phyloP scores from a whole-genome alignment of 2,797 vertebrate genomes.

The Eleutherodactylus coqui region DNA sequence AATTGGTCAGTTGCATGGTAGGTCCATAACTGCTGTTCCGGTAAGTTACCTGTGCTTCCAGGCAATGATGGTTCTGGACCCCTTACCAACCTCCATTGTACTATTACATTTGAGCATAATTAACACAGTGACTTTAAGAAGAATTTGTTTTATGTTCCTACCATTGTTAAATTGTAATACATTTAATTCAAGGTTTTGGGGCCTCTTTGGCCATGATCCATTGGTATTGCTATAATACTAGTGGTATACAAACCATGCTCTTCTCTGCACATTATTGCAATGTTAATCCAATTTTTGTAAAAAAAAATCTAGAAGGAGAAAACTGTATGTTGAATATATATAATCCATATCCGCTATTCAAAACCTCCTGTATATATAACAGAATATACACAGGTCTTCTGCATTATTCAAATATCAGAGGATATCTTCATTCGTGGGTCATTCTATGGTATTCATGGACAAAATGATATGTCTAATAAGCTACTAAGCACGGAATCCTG shows the following conservation, averaged over 20 bases:
- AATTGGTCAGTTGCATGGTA: too few species aligned
- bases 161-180: too few species aligned
- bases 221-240: too few species aligned
- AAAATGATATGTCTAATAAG: slow-evolving; percentile 15
- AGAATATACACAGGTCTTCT: not conserved
- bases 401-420: not conserved
- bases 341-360: not conserved
- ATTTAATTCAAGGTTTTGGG: too few species aligned
- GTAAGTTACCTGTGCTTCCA: too few species aligned
- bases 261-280: not conserved
- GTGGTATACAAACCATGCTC: not conserved
- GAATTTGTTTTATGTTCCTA: too few species aligned
- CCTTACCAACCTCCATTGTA: too few species aligned
- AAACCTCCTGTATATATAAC: not conserved
- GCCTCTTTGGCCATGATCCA: too few species aligned
- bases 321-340: not conserved
- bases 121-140: too few species aligned
- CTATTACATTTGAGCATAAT: too few species aligned
- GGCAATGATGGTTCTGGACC: too few species aligned
- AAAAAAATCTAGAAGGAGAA: not conserved
- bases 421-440: not conserved
- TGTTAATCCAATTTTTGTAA: not conserved
- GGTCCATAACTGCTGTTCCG: too few species aligned
- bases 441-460: not conserved
- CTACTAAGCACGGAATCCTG: slow-evolving; percentile 12